These are phyloP conservation scores for Coelinius sp. DNA, from an alignment of 2,888 invertebrate species.

Conservation along the genomic window DNA sequence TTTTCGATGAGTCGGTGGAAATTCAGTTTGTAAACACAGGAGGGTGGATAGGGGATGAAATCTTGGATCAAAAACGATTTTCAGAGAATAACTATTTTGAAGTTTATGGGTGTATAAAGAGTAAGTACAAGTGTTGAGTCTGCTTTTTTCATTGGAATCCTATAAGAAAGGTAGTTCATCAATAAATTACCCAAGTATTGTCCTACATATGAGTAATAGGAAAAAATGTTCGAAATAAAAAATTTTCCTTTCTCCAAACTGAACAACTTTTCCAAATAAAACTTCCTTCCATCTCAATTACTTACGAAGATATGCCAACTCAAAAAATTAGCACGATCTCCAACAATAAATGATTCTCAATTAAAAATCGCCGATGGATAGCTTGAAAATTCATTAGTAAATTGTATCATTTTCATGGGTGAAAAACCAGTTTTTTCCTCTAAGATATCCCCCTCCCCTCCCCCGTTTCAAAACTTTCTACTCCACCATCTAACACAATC, in stretches of 20 bases:
- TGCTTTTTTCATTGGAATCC: neutral
- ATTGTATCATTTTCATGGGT: too few relatives aligned
- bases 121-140: neutral
- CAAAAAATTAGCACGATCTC: neutral
- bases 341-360: neutral
- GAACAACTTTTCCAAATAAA: neutral
- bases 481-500: conserved; percentile 16
- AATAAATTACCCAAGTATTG: neutral
- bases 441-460: neutral
- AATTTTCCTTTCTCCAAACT: neutral
- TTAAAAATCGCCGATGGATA: neutral
- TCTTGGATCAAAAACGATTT: conserved; percentile 18
- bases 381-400: neutral
- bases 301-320: neutral
- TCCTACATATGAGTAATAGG: neutral
- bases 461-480: neutral
- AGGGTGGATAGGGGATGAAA: conserved; percentile 15
- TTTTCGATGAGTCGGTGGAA: conserved; percentile 36
- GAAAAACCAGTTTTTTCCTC: neutral
- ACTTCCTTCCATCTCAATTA: neutral
- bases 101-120: neutral
- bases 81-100: neutral
- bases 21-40: conserved; percentile 9
- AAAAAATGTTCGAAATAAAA: neutral
- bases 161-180: neutral